phyloP scores from a whole-genome alignment of 1,140 invertebrate species.

The Megathymus violae region DNA sequence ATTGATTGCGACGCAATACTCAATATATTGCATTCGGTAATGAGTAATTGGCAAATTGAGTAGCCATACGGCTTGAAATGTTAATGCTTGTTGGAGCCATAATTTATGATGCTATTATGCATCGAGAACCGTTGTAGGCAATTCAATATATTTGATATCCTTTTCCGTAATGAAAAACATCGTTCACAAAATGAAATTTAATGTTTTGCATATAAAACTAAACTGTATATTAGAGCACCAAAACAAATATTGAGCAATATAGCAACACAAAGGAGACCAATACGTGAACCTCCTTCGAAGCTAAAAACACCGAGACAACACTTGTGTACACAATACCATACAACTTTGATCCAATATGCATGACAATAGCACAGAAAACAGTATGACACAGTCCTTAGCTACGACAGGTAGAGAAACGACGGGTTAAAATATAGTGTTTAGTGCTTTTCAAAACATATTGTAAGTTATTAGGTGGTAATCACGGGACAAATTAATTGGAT shows the following conservation, averaged over 20 bases:
- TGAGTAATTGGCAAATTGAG: too few relatives aligned
- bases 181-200: not conserved
- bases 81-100: too few relatives aligned
- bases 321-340: slow-evolving; percentile 74
- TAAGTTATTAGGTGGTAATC: not conserved
- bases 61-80: too few relatives aligned
- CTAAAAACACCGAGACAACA: slow-evolving; percentile 60
- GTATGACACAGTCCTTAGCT: slow-evolving; percentile 69
- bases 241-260: slow-evolving; percentile 44
- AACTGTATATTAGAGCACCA: slow-evolving; percentile 25
- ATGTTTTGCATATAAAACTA: slow-evolving; percentile 13
- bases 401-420: slow-evolving; percentile 58
- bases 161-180: too few relatives aligned
- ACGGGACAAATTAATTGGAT: not conserved
- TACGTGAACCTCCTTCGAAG: slow-evolving; percentile 49
- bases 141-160: too few relatives aligned
- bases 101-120: too few relatives aligned
- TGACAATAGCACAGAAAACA: slow-evolving; percentile 72
- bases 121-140: too few relatives aligned
- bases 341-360: slow-evolving; percentile 79
- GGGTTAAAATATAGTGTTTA: slow-evolving; percentile 38
- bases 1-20: too few relatives aligned
- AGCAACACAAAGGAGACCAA: slow-evolving; percentile 48
- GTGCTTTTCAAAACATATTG: slow-evolving; percentile 33
- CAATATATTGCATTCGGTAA: too few relatives aligned